Evolutionary conservation across 2,113 vertebrate species (phyloP).

Genomic region (Acrocephalus arundinaceus): DNA sequence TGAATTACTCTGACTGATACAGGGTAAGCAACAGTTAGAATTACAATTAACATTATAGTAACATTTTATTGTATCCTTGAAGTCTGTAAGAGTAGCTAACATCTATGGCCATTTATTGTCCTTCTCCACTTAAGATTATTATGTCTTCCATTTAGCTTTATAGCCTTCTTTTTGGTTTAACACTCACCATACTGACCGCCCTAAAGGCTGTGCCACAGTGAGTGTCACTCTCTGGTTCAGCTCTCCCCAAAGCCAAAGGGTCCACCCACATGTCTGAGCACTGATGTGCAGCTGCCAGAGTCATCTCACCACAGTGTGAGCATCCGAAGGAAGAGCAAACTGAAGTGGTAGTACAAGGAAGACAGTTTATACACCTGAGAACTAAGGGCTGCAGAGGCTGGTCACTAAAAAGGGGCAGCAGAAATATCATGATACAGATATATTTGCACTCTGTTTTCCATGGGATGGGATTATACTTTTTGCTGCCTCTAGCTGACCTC

Average conservation of each 20-base stretch:
- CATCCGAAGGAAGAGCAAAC: background rate
- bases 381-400: background rate
- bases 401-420: background rate
- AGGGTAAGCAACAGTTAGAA: conserved; percentile 51
- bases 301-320: background rate
- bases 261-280: background rate
- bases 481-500: background rate
- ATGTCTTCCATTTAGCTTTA: background rate
- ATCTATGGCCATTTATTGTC: conserved; percentile 28
- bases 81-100: background rate
- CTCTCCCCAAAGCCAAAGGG: background rate
- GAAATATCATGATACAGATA: background rate
- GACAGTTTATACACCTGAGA: background rate
- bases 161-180: background rate
- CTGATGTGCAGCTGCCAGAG: background rate
- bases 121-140: background rate
- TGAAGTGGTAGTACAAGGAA: background rate
- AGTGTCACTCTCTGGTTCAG: background rate
- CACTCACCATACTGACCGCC: background rate
- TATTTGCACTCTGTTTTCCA: background rate
- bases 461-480: background rate
- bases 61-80: conserved; percentile 5
- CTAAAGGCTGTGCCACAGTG: background rate
- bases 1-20: conserved; percentile 50
- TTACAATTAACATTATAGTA: conserved; percentile 6